phyloP scores from a whole-genome alignment of 2,113 vertebrate genomes.

The Pavo muticus region DNA sequence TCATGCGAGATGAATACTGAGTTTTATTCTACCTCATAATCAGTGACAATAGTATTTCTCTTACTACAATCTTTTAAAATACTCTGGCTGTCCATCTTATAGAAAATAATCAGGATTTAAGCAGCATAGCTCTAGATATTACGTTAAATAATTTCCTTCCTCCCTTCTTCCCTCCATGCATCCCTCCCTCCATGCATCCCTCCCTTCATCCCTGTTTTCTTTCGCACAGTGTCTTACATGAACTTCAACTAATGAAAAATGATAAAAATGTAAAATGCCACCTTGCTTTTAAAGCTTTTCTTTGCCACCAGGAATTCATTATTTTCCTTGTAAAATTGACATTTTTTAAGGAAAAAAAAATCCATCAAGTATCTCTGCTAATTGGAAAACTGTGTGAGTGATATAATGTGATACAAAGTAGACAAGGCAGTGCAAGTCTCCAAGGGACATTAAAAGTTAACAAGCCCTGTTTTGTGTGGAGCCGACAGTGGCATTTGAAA shows the following conservation, averaged over 20 bases:
- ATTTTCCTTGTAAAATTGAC: not conserved
- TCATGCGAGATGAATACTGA: not conserved
- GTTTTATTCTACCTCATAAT: not conserved
- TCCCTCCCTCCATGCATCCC: not conserved
- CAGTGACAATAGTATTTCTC: not conserved
- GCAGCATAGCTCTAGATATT: not conserved
- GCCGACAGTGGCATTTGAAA: conserved; percentile 42
- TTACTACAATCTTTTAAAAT: not conserved
- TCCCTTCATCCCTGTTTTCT: not conserved
- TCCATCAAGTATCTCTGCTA: conserved; percentile 18
- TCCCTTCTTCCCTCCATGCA: not conserved
- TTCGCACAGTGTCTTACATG: not conserved
- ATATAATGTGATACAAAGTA: conserved; percentile 32
- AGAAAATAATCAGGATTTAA: conserved; percentile 7
- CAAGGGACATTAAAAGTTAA: conserved; percentile 42
- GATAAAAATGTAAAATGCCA: conserved; percentile 18
- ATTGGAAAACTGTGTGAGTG: conserved; percentile 52
- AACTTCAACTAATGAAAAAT: conserved; percentile 44
- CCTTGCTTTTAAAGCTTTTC: conserved; percentile 9
- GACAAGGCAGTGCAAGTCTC: conserved; percentile 15
- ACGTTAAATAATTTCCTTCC: not conserved
- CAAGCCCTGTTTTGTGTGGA: not conserved
- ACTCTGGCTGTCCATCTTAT: not conserved
- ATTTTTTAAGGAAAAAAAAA: conserved; percentile 15
- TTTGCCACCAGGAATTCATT: not conserved